A percentile compares a stretch with the other conserved stretches of the same genome.
Conservation (phyloP, 2,888 invertebrate species). For the Trypoxylon attenuatum region DNA sequence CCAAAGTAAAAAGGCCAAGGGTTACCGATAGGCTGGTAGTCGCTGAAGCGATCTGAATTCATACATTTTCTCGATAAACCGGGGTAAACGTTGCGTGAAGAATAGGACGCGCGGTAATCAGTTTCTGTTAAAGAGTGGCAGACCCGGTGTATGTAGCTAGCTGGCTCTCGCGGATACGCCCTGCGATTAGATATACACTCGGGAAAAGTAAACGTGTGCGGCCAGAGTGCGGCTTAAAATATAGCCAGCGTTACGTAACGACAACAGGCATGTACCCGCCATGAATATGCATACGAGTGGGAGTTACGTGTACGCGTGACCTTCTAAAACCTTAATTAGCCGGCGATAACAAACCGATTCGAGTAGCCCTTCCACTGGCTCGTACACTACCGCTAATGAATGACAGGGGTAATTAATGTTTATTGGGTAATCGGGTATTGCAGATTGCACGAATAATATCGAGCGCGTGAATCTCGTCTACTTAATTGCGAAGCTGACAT, state of each 20-base stretch:
- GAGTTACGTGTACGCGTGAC: not conserved
- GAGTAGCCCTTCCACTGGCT: not conserved
- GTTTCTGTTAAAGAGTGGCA: no score
- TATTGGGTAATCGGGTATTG: constrained; percentile 31
- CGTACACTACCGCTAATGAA: constrained; percentile 8
- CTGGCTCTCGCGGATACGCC: no score
- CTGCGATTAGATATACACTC: not conserved
- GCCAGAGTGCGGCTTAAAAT: not conserved
- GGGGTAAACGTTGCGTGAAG: no score
- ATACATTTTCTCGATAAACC: no score
- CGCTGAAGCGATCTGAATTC: no score
- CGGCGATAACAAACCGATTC: not conserved
- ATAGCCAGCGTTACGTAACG: not conserved
- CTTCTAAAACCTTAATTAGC: constrained; percentile 1
- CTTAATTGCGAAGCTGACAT: constrained; percentile 42
- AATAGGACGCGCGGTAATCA: no score
- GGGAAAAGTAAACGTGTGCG: not conserved
- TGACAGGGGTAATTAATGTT: constrained; percentile 32
- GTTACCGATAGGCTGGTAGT: no score
- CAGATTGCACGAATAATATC: constrained; percentile 40
- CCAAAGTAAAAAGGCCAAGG: no score
- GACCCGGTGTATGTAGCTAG: no score
- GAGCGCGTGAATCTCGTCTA: constrained; percentile 24
- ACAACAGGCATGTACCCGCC: not conserved
- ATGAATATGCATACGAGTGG: not conserved